Evolutionary conservation across 2,797 vertebrate genomes (phyloP).

Genomic region (Anabacerthia variegaticeps): DNA sequence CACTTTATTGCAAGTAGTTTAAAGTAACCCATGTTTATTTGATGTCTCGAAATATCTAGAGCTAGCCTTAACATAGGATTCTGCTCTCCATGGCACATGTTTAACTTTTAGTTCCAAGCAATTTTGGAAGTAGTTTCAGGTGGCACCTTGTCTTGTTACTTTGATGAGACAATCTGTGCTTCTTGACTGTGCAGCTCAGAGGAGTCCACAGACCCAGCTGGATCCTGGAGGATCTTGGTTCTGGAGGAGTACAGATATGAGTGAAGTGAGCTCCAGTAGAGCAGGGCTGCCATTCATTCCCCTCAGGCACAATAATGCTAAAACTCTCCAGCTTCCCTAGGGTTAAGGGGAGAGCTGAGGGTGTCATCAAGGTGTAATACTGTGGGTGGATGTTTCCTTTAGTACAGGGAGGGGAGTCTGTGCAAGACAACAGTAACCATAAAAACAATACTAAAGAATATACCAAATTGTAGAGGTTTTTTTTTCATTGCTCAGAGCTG

Average conservation of each 20-base stretch:
- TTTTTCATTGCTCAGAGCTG: background rate
- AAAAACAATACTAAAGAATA: background rate
- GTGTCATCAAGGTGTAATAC: background rate
- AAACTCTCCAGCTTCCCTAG: background rate
- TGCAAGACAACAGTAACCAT: background rate
- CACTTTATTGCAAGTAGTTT: background rate
- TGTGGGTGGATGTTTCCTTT: slow-evolving; percentile 57
- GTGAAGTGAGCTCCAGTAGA: background rate
- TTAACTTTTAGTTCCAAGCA: background rate
- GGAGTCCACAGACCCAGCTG: background rate
- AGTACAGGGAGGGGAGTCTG: background rate
- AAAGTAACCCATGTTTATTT: background rate
- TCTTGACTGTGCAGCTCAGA: background rate
- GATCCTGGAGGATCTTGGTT: background rate
- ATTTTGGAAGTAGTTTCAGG: background rate
- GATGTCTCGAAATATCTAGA: background rate
- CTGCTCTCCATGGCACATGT: background rate
- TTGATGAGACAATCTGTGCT: background rate
- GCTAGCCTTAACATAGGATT: background rate
- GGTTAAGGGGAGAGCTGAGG: slow-evolving; percentile 51
- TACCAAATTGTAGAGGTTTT: background rate
- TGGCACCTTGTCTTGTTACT: background rate
- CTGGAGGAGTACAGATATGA: background rate
- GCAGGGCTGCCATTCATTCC: background rate
- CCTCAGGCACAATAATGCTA: background rate